Percentiles rank a stretch among this genome's conserved stretches.
phyloP scores from a whole-genome alignment of 92 coral and sea anemone genomes.

The Zoanthus sociatus region DNA sequence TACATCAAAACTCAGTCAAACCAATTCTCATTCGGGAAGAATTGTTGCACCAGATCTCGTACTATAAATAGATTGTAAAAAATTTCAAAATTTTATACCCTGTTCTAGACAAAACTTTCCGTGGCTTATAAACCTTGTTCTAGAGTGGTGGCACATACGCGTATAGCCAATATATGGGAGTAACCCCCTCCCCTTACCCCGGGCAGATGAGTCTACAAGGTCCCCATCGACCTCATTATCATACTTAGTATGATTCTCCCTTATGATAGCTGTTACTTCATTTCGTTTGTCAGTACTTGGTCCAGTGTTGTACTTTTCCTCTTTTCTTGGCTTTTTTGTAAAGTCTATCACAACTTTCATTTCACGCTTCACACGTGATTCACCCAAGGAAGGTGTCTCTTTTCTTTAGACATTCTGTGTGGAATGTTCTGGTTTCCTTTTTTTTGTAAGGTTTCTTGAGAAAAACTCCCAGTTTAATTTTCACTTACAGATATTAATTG shows the following conservation, averaged over 20 bases:
- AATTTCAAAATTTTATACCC: no score
- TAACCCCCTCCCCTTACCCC: no score
- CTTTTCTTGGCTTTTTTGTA: neutral
- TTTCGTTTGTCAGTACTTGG: slow-evolving; percentile 7
- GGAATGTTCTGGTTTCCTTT: slow-evolving; percentile 18
- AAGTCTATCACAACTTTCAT: no score
- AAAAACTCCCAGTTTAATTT: slow-evolving; percentile 35
- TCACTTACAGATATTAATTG: neutral
- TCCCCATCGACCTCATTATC: neutral
- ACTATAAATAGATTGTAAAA: no score
- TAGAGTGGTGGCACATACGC: no score
- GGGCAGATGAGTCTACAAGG: neutral
- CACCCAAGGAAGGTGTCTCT: slow-evolving; percentile 3
- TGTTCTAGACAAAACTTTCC: no score
- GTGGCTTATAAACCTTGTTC: no score
- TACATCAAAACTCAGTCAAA: no score
- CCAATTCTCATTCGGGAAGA: no score
- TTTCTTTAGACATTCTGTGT: slow-evolving; percentile 22
- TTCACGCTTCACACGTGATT: neutral
- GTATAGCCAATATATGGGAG: no score
- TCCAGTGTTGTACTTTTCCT: neutral
- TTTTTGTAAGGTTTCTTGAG: neutral
- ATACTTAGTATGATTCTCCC: slow-evolving; percentile 34
- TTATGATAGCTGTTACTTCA: slow-evolving; percentile 5
- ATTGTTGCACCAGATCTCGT: no score